Evolutionary conservation across 2,888 invertebrate species (phyloP), one percentile per base, ranked within the genome.

Genomic region (Dolichomitus sp.): DNA sequence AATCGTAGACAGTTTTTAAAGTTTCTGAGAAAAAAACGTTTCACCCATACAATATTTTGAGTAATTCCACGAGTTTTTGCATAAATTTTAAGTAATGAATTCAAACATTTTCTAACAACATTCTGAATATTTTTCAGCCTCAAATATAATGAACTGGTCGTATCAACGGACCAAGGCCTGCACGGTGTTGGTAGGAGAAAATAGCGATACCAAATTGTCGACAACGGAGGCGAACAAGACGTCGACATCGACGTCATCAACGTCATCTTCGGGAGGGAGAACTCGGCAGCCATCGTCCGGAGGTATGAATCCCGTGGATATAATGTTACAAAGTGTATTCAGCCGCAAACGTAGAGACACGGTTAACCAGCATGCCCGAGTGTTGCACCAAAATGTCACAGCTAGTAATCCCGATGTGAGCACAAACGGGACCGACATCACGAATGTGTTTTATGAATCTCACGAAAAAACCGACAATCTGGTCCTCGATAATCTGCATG

Each of bases 71-170:
- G 3, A 37, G 37, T 37, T 11, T 7, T 42, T 1, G 6, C 0
- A 11, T 12, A 12, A 42, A 42, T 42, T 2, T 12, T 42, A 12
- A 45, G 45, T 45, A 14, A 45, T 45, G 3, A n/a, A 45, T 14
- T 52, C 2, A 27, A 42, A 14, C n/a, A 17, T 11, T 12, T 30
- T 40, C 0, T 7, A 57, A 57, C 23, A n/a, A 37, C 11, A 1
- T n/a, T 19, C n/a, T 42, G 37, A 27, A 3, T n/a, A 70, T 17
- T 87, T 94, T 94, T 14, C 95, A 97, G 97, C 97, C 86, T 97
- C 97, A 90, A 97, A 97, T 94, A 95, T 97, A 90, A 95, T 97
- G 90, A 97, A 97, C 94, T 97, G 97, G 97, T 97, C 97, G 94
- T 97, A 97, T 95, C 97, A 97, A 94, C 97, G 96, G 90, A 95